A percentile compares a stretch with the other conserved stretches of the same genome.
Evolutionary conservation across 2,113 vertebrate species (phyloP).

Genomic region (Paratilapia polleni): DNA sequence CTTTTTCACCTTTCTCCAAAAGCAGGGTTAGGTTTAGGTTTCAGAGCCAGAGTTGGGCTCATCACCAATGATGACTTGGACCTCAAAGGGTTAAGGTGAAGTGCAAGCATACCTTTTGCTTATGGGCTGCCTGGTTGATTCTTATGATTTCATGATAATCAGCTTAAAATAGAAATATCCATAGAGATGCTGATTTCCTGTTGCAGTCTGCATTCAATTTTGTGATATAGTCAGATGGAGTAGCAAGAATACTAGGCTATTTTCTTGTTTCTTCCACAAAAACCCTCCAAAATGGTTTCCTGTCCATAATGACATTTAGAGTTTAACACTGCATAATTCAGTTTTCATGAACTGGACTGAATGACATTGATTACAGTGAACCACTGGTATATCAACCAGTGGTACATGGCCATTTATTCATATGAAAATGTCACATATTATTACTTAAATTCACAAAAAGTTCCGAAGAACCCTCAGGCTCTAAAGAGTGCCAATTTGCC

Average conservation of each 20-base stretch:
- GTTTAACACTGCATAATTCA: background rate
- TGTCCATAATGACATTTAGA: background rate
- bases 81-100: background rate
- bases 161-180: background rate
- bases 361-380: slow-evolving; percentile 36
- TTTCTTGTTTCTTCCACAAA: background rate
- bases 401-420: slow-evolving; percentile 50
- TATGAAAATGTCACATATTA: slow-evolving; percentile 61
- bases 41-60: too few relatives aligned
- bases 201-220: background rate
- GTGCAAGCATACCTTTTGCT: background rate
- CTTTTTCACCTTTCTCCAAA: too few relatives aligned
- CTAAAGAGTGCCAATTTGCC: slow-evolving; percentile 59
- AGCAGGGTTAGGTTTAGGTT: too few relatives aligned
- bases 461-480: slow-evolving; percentile 46
- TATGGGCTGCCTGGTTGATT: background rate
- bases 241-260: background rate
- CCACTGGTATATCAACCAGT: slow-evolving; percentile 20
- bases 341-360: slow-evolving; percentile 18
- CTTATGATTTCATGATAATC: background rate
- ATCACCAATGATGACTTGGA: too few relatives aligned
- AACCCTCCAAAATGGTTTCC: background rate
- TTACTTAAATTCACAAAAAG: slow-evolving; percentile 51
- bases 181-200: background rate
- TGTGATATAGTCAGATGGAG: background rate